Percentiles rank a stretch among this genome's conserved stretches.
Conservation (phyloP, 2,113 vertebrate species). For the Triplophysa rosa region DNA sequence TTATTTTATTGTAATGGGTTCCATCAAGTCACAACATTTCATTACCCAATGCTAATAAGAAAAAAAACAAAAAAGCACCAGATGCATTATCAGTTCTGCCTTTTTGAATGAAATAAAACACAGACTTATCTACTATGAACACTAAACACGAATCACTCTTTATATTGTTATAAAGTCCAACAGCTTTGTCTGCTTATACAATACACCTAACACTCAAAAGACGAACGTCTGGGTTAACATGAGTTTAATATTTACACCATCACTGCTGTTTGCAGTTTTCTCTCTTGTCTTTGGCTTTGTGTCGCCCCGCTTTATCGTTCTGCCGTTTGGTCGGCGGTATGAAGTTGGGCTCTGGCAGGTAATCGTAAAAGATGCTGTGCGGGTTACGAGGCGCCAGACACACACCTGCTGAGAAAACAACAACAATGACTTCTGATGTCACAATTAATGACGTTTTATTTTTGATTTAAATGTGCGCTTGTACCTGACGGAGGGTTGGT, state of each 20-base stretch:
- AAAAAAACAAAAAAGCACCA: no score
- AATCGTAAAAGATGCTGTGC: conserved; percentile 64
- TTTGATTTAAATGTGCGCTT: neutral
- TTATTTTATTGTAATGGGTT: no score
- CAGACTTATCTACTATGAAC: no score
- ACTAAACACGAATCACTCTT: no score
- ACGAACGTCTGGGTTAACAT: neutral
- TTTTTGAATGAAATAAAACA: no score
- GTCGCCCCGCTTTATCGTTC: conserved; percentile 64
- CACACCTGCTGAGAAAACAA: conserved; percentile 51
- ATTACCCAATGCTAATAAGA: no score
- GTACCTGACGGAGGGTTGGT: conserved; percentile 20
- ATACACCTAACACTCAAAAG: no score
- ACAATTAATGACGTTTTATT: neutral
- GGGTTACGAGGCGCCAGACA: conserved; percentile 56
- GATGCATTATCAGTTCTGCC: no score
- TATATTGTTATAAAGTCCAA: no score
- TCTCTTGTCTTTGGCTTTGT: conserved; percentile 79
- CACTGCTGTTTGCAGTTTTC: conserved; percentile 79
- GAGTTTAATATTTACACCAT: conserved; percentile 3
- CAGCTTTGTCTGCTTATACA: neutral
- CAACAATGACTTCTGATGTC: neutral
- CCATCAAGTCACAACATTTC: no score
- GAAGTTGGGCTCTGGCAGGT: conserved; percentile 71
- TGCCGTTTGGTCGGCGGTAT: conserved; percentile 77